Evolutionary conservation across 2,888 invertebrate species (phyloP).

Genomic region (Fragum sueziense): DNA sequence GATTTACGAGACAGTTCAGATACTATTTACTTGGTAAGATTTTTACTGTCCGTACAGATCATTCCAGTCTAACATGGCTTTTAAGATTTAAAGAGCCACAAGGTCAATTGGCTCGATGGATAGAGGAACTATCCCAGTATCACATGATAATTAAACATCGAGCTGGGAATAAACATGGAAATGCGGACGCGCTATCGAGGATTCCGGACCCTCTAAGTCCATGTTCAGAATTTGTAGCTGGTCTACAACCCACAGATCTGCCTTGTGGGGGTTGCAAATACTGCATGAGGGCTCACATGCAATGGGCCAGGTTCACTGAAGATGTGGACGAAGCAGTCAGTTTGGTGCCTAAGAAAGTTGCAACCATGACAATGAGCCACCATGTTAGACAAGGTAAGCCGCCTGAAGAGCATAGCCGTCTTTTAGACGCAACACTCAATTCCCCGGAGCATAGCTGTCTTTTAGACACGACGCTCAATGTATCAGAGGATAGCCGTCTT

Average conservation of each 20-base stretch:
- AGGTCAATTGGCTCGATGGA: constrained; percentile 56
- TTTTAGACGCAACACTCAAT: not conserved
- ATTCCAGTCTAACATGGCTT: constrained; percentile 45
- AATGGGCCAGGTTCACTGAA: constrained; percentile 36
- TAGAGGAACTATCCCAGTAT: constrained; percentile 56
- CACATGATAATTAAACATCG: constrained; percentile 47
- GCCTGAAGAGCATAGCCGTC: not conserved
- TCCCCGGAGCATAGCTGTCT: not conserved
- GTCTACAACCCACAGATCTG: constrained; percentile 19
- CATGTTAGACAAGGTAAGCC: not conserved
- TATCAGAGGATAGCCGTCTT: not conserved
- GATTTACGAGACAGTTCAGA: constrained; percentile 49
- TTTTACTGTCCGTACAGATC: constrained; percentile 54
- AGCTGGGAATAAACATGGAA: constrained; percentile 24
- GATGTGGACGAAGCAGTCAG: constrained; percentile 29
- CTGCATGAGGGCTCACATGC: constrained; percentile 29
- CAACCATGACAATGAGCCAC: not conserved
- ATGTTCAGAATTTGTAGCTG: constrained; percentile 20
- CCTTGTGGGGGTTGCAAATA: constrained; percentile 53
- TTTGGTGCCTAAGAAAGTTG: not conserved
- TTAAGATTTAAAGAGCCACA: constrained; percentile 22
- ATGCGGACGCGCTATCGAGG: constrained; percentile 45
- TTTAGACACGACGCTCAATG: not conserved
- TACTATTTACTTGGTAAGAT: constrained; percentile 50
- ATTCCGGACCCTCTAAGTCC: constrained; percentile 3